Conservation (phyloP, 2,797 vertebrate species). For the Phataginus tricuspis region DNA sequence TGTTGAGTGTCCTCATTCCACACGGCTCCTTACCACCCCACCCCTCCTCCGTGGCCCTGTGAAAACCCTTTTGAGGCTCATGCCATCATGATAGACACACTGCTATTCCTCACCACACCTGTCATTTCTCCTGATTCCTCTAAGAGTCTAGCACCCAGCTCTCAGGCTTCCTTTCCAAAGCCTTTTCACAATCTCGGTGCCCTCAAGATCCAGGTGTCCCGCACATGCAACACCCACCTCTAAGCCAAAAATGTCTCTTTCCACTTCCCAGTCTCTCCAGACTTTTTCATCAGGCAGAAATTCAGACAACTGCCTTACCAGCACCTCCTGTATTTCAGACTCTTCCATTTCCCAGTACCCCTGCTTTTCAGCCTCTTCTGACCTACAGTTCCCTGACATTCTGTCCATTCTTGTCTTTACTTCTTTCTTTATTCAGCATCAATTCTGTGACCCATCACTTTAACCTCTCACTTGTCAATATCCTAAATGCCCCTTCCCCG, state of each 20-base stretch:
- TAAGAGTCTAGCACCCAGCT: background rate
- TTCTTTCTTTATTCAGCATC: background rate
- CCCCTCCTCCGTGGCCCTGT: fast-evolving
- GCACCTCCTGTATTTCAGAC: background rate
- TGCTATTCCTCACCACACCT: background rate
- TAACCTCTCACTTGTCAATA: background rate
- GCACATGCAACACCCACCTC: background rate
- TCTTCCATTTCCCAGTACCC: background rate
- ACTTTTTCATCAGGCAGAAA: background rate
- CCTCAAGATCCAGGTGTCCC: background rate
- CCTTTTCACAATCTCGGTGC: background rate
- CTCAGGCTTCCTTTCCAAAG: background rate
- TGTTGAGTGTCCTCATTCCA: too few species aligned
- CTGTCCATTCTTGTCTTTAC: background rate
- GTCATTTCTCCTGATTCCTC: background rate
- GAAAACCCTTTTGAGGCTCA: background rate
- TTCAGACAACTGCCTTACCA: background rate
- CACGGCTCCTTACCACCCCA: background rate
- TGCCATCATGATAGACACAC: fast-evolving
- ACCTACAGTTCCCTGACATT: background rate
- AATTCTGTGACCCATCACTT: background rate
- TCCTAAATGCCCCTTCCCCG: background rate
- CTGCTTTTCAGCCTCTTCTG: background rate
- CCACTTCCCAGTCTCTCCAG: background rate
- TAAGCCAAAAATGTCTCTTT: background rate